Base-by-base conservation (phyloP, 2,888 invertebrate species). In the Dusona sp. region DNA sequence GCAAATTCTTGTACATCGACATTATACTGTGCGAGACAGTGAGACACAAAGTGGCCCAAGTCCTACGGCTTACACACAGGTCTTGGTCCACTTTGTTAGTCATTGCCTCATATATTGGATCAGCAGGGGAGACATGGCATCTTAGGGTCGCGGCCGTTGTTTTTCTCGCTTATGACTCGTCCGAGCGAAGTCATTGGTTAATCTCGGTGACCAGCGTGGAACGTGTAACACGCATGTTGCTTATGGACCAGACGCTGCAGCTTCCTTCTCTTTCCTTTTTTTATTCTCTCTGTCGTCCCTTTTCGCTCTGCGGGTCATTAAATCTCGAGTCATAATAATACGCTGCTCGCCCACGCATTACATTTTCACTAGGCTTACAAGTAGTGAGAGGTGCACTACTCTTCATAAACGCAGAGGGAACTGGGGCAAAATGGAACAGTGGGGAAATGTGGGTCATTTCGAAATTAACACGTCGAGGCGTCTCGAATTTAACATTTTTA, bases 321-420 rank as follows among this genome's bases (percentile, higher is more conserved):
- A 90, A 90, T 90, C 88, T 86, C 81, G 79, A 90, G 89, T 85
- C 88, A 87, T 90, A 92, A 92, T 89, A 90, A 88, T 89, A 86
- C 89, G 88, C 89, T 87, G 87, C 87, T 85, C 89, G 88, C 89
- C 86, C 85, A 88, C 89, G 89, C 89, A 85, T 88, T 81, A 84
- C 85, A 78, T 88, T 83, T 61, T 79, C 88, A 84, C 83, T 85
- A 85, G 80, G 85, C 72, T 36, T 36, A 45, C 65, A 77, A 83
- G 86, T 68, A 83, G 86, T 68, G 72, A 70, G 78, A 33, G 81
- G 29, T 45, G 45, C 33, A 54, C 48, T 51, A 51, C 79, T 61
- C 61, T 72, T 36, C 36, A 11, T n/a, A 38, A n/a, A 65, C 16
- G 25, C 19, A 25, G 36, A 19, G 3, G 65, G 16, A 29, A 25